phyloP scores from a whole-genome alignment of 2,113 vertebrate species.

The Suricata suricatta region DNA sequence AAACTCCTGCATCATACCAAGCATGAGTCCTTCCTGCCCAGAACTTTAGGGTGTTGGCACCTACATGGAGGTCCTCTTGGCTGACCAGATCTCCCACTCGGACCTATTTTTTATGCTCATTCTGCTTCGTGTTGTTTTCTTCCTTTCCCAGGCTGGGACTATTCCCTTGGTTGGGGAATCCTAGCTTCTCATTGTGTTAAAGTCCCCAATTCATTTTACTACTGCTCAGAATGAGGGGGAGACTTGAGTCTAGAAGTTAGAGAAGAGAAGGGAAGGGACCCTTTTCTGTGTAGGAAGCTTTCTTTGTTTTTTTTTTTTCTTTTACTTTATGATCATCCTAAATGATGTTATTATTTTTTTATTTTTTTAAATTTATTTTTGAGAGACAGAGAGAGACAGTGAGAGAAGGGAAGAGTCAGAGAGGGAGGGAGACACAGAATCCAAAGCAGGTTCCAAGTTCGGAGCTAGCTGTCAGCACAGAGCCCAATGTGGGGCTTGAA shows the following conservation, averaged over 20 bases:
- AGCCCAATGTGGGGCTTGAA: no score
- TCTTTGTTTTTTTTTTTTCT: slow-evolving; percentile 28
- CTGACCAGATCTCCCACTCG: neutral
- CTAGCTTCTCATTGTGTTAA: neutral
- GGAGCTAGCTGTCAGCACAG: no score
- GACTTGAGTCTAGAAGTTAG: neutral
- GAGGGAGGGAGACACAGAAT: no score
- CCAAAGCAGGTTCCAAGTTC: no score
- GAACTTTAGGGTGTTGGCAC: neutral
- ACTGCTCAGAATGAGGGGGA: neutral
- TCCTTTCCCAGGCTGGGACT: neutral
- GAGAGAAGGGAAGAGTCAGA: no score
- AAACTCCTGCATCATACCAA: no score
- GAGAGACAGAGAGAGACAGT: no score
- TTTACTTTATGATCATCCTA: neutral
- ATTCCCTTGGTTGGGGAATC: neutral
- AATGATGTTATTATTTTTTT: no score
- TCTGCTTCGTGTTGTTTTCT: neutral
- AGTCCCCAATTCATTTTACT: neutral
- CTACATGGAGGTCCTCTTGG: neutral
- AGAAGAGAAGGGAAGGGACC: neutral
- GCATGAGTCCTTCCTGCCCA: no score
- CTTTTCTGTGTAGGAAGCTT: neutral
- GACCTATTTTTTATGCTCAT: neutral
- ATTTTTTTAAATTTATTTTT: no score